Evolutionary conservation across 2,888 invertebrate genomes (phyloP), one percentile per base, ranked within the genome.

Genomic region (Patella pellucida): DNA sequence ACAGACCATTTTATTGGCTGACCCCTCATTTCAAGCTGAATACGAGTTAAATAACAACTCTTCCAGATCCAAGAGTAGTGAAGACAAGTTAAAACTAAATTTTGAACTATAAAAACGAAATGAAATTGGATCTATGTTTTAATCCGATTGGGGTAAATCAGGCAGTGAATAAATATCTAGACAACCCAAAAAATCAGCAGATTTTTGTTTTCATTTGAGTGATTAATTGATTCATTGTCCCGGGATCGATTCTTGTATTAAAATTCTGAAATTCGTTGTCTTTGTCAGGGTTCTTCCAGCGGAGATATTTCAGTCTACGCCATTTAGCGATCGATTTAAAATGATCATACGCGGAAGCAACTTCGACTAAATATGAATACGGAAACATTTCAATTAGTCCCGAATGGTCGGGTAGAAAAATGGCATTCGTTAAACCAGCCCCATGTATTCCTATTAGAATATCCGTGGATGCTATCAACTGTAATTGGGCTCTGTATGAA

Each of bases 381-480:
- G 90, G 89, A 71, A 83, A 85, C 14, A 90, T 75, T 76, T 91
- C 91, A 12, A 91, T 80, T 0, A 91, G 80, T 0, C 85, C 89
- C 0, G 85, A 84, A 68, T 86, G 84, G n/a, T 80, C 76, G 0
- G 89, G 88, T n/a, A 91, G 80, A 75, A 90, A 90, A 15, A 90
- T 73, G 1, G 89, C 82, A 71, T 89, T 87, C 2, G 89, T 85
- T 31, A 91, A 80, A 3, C 89, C 90, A 2, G 90, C 91, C 3
- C 91, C 91, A 54, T 90, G 91, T 89, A 91, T 90, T 1, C 90
- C 90, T 1, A 90, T 83, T 15, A 90, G 80, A 69, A 91, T 84
- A 80, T 90, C 90, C 0, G 90, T 87, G 12, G 81, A 76, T 2
- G 85, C 51, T 12, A 90, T 84, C 3, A 82, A 51, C 62, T 83